Conservation (phyloP, 2,888 invertebrate genomes). For the Torymus texanus region DNA sequence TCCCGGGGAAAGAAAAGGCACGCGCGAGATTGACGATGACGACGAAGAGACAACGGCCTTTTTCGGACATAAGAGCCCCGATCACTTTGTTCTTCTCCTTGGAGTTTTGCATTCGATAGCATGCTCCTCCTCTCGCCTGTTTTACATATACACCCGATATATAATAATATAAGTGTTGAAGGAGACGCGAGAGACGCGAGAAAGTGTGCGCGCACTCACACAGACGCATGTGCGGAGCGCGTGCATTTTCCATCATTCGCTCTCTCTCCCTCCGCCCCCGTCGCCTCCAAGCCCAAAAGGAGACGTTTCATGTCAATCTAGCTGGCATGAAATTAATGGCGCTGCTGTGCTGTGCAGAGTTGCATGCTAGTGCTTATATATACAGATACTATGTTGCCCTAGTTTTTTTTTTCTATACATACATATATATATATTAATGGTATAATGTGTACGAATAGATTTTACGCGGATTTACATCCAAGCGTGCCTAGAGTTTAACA, state of each 20-base stretch:
- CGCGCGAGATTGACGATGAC: neutral
- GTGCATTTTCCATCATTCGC: constrained; percentile 9
- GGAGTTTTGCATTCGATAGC: constrained; percentile 70
- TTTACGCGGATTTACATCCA: constrained; percentile 5
- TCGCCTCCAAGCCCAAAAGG: neutral
- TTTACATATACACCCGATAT: constrained; percentile 56
- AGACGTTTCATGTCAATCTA: constrained; percentile 65
- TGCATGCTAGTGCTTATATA: constrained; percentile 71
- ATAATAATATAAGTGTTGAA: constrained; percentile 62
- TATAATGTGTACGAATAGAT: constrained; percentile 13
- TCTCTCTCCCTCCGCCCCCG: neutral
- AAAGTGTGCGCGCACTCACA: neutral
- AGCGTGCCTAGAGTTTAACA: neutral
- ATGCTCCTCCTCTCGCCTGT: constrained; percentile 63
- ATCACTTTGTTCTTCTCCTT: constrained; percentile 60
- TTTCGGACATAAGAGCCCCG: constrained; percentile 70
- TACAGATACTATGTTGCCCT: constrained; percentile 37
- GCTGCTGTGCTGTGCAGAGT: constrained; percentile 66
- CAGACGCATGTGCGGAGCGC: neutral
- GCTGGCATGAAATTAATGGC: constrained; percentile 59
- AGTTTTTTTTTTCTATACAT: constrained; percentile 10
- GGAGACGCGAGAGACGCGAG: constrained; percentile 23
- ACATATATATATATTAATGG: constrained; percentile 10
- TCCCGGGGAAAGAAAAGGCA: constrained; percentile 19
- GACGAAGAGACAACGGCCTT: constrained; percentile 30